Evolutionary conservation across 2,113 vertebrate species (phyloP).

Genomic region (Ariopsis seemanni): DNA sequence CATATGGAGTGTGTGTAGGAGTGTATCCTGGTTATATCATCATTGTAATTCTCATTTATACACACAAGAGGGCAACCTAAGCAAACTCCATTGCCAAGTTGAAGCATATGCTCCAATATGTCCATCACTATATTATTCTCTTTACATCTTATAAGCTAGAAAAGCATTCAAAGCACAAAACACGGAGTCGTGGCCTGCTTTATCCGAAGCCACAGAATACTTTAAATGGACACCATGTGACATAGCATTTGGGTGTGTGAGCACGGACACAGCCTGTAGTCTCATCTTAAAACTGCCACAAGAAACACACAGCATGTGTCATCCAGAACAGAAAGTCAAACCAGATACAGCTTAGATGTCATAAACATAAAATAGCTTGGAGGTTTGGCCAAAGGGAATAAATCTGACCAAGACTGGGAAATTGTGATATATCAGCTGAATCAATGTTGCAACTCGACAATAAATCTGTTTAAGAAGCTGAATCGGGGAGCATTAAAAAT

Average conservation of each 20-base stretch:
- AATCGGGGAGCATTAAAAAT: not conserved
- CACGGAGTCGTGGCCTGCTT: not conserved
- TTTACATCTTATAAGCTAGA: not conserved
- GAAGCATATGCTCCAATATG: not conserved
- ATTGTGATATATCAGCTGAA: not conserved
- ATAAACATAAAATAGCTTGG: slow-evolving; percentile 33
- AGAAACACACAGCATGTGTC: slow-evolving; percentile 47
- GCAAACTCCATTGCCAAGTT: slow-evolving; percentile 40
- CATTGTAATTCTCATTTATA: not conserved
- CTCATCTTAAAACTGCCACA: slow-evolving; percentile 50
- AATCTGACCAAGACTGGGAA: not conserved
- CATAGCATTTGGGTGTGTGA: not conserved
- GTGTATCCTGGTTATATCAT: not conserved
- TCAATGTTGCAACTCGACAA: not conserved
- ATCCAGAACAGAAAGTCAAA: slow-evolving; percentile 29
- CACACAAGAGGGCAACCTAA: slow-evolving; percentile 65
- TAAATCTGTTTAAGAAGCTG: not conserved
- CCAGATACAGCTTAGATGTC: slow-evolving; percentile 17
- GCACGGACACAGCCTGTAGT: slow-evolving; percentile 21
- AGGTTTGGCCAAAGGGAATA: not conserved
- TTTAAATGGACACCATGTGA: slow-evolving; percentile 44
- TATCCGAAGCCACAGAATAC: slow-evolving; percentile 27
- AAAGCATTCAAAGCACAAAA: slow-evolving; percentile 20
- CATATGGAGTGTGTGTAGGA: not conserved
- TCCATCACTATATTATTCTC: not conserved